Evolutionary conservation across 2,888 invertebrate species (phyloP).

Genomic region (Bhutanitis thaidina): DNA sequence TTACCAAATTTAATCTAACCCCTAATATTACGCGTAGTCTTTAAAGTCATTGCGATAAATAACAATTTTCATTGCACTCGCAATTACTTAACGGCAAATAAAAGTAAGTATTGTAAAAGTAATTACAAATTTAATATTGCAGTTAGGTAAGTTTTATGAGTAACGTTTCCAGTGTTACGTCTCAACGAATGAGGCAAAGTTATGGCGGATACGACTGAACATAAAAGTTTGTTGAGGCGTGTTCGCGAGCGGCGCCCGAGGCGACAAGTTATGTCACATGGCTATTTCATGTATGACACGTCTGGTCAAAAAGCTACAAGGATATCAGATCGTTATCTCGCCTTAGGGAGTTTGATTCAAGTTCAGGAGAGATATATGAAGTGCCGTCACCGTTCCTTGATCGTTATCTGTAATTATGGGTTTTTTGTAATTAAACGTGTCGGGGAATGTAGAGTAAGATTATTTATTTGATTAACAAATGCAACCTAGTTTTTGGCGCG

Average conservation of each 20-base stretch:
- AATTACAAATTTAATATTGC: slow-evolving; percentile 28
- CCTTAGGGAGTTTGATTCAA: slow-evolving; percentile 50
- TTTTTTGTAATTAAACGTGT: slow-evolving; percentile 25
- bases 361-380: slow-evolving; percentile 32
- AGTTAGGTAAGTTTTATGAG: slow-evolving; percentile 18
- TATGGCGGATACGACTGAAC: slow-evolving; percentile 22
- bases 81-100: slow-evolving; percentile 27
- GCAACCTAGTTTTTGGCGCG: slow-evolving; percentile 10
- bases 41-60: slow-evolving; percentile 27
- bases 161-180: slow-evolving; percentile 27
- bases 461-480: slow-evolving; percentile 5
- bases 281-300: slow-evolving; percentile 64
- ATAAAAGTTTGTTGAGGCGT: slow-evolving; percentile 37
- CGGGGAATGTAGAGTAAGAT: slow-evolving; percentile 1
- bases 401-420: slow-evolving; percentile 33
- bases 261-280: slow-evolving; percentile 68
- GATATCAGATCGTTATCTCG: slow-evolving; percentile 69
- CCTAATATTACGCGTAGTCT: slow-evolving; percentile 13
- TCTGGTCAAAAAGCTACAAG: slow-evolving; percentile 66
- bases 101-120: slow-evolving; percentile 20
- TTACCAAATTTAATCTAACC: slow-evolving; percentile 37
- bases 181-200: slow-evolving; percentile 20
- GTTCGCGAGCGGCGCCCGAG: slow-evolving; percentile 60
- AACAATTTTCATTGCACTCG: slow-evolving; percentile 29
- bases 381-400: slow-evolving; percentile 34